These are phyloP conservation scores for Acleris emargana DNA, from an alignment of 2,888 invertebrate genomes.

Conservation along the genomic window DNA sequence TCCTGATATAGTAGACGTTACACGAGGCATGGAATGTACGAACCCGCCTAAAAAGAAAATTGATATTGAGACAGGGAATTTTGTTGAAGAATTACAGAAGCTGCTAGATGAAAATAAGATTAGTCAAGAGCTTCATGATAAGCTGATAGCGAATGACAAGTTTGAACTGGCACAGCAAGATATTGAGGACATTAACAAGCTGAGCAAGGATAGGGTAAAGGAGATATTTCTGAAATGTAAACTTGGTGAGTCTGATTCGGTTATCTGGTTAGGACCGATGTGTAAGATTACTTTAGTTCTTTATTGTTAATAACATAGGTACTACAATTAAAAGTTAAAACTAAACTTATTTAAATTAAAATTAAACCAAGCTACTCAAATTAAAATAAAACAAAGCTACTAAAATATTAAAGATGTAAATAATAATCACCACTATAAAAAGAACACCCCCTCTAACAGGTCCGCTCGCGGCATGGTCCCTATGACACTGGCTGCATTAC, in stretches of 20 bases:
- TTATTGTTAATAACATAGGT: no score
- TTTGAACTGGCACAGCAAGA: slow-evolving; percentile 76
- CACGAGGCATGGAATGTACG: slow-evolving; percentile 50
- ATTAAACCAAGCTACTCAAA: no score
- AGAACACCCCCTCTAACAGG: no score
- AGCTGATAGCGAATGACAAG: slow-evolving; percentile 70
- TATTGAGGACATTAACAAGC: slow-evolving; percentile 75
- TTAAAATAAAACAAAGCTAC: no score
- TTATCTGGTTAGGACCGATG: no score
- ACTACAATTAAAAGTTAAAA: no score
- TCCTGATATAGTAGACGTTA: slow-evolving; percentile 48
- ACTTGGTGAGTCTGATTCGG: slow-evolving; percentile 58
- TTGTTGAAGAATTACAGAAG: slow-evolving; percentile 59
- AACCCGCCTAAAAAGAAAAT: slow-evolving; percentile 50
- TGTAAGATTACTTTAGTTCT: background rate
- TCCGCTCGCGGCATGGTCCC: no score
- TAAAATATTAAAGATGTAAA: no score
- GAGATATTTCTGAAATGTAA: slow-evolving; percentile 65
- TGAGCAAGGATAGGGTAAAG: slow-evolving; percentile 63
- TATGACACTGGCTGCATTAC: no score
- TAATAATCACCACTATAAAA: no score
- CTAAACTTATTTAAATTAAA: no score
- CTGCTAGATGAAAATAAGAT: slow-evolving; percentile 71
- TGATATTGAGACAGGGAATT: slow-evolving; percentile 46
- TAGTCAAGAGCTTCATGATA: slow-evolving; percentile 65